A percentile compares a stretch with the other conserved stretches of the same genome.
Evolutionary conservation across 2,888 invertebrate genomes (phyloP).

Genomic region (Chelonus formosanus): DNA sequence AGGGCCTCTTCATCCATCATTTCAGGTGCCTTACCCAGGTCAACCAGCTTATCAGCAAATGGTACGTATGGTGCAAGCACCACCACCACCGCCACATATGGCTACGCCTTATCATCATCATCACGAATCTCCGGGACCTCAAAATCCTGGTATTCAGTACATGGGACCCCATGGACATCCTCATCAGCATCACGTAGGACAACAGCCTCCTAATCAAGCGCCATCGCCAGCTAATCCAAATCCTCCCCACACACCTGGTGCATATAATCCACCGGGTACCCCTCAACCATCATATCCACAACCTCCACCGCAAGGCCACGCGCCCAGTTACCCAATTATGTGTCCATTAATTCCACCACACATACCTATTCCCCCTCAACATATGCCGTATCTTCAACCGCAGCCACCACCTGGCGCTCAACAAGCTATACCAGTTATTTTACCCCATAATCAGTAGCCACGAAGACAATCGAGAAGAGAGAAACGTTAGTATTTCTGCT

Average conservation of each 20-base stretch:
- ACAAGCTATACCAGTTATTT: constrained; percentile 65
- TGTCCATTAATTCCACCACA: constrained; percentile 69
- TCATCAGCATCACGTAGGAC: constrained; percentile 55
- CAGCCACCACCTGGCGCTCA: constrained; percentile 65
- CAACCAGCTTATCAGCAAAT: constrained; percentile 67
- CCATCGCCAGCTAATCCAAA: constrained; percentile 62
- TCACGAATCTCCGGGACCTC: constrained; percentile 69
- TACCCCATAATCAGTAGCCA: constrained; percentile 67
- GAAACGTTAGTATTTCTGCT: constrained; percentile 45
- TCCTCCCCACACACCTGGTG: constrained; percentile 69
- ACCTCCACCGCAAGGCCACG: constrained; percentile 69
- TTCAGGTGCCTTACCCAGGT: constrained; percentile 72
- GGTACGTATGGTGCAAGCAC: constrained; percentile 65
- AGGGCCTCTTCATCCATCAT: constrained; percentile 77
- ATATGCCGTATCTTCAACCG: constrained; percentile 68
- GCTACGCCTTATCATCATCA: constrained; percentile 62
- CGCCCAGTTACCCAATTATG: constrained; percentile 69
- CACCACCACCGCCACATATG: constrained; percentile 57
- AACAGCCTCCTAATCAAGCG: constrained; percentile 62
- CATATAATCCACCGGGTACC: constrained; percentile 67
- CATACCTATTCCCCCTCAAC: constrained; percentile 65
- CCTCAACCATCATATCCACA: constrained; percentile 69
- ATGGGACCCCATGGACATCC: constrained; percentile 67
- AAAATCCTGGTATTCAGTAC: constrained; percentile 68
- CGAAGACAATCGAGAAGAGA: constrained; percentile 57